These are phyloP conservation scores for Phortica magna DNA, from an alignment of 2,888 invertebrate species.

Conservation along the genomic window DNA sequence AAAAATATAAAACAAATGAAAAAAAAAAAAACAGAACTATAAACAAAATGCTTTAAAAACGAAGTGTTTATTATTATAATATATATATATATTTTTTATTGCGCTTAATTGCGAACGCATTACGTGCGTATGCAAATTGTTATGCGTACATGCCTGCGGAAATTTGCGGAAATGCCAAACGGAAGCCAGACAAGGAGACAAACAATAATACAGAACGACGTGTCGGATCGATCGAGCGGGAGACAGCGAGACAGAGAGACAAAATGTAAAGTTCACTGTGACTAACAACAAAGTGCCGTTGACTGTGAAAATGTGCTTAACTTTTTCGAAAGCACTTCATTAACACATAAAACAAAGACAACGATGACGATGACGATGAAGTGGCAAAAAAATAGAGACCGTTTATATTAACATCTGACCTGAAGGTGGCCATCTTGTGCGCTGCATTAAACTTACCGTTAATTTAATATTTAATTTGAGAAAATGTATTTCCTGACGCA, in stretches of 20 bases:
- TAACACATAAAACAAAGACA: conserved; percentile 28
- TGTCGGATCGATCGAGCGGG: neutral
- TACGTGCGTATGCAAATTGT: conserved; percentile 18
- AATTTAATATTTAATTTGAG: conserved; percentile 78
- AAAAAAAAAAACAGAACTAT: conserved; percentile 15
- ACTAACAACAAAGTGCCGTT: neutral
- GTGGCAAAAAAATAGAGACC: neutral
- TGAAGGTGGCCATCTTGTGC: conserved; percentile 40
- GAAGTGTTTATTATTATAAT: conserved; percentile 28
- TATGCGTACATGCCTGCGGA: neutral
- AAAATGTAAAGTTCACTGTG: conserved; percentile 8
- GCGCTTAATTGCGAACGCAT: conserved; percentile 39
- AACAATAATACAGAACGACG: neutral
- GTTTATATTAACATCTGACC: too few relatives aligned
- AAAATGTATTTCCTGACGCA: conserved; percentile 80
- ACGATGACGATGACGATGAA: neutral
- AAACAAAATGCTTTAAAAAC: neutral
- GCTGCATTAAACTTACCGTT: conserved; percentile 76
- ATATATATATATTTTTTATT: conserved; percentile 42
- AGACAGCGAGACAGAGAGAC: neutral
- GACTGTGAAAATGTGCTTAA: neutral
- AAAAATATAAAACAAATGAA: conserved; percentile 41
- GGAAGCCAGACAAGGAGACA: neutral
- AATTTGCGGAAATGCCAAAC: neutral
- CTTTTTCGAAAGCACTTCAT: conserved; percentile 24